Base-by-base conservation (phyloP, 2,113 vertebrate genomes). In the Dasyornis broadbenti region DNA sequence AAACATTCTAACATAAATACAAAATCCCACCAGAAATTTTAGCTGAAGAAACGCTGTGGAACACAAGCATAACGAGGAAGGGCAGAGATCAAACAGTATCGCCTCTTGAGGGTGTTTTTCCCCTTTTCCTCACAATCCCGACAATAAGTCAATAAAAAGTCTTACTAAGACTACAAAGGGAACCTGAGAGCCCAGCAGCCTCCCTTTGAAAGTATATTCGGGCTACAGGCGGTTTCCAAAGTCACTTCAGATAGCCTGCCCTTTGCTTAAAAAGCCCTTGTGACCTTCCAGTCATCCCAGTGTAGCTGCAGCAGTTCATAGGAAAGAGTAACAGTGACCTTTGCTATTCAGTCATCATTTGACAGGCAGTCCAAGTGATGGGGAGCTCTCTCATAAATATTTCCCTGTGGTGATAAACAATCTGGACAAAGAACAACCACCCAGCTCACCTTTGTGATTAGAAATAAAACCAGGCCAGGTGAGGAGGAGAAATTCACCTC, bases 71-170 rank as follows among this genome's bases (percentile, higher is more conserved):
- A 49, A 65, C 1, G 0, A 31, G 79, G 49, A 83, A 96, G 68
- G 30, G 70, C 64, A 56, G 61, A 94, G 86, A 96, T 92, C 79
- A 94, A 93, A 81, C 23, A 3, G 8, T 21, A 39, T 84, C 0
- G 0, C 52, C 72, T 40, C 72, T 75, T 71, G 30, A 54, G 59
- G 68, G 33, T 60, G 60, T 80, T 90, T 92, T 87, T 28, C 68
- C 56, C 47, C 22, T 91, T 94, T 82, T 54, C 64, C 76, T 95
- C 82, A 28, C 60, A 75, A 14, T 68, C 68, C 53, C 56, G 94
- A 90, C 64, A 75, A 64, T 60, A 90, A 88, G 37, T 86, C 85
- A 86, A 64, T 77, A 75, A 88, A 92, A 96, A 60, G n/a, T 83
- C 94, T 92, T 64, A 50, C 35, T 15, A 19, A 60, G 64, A 37